phyloP scores from a whole-genome alignment of 2,113 vertebrate genomes.

The Aspiorhynchus laticeps region DNA sequence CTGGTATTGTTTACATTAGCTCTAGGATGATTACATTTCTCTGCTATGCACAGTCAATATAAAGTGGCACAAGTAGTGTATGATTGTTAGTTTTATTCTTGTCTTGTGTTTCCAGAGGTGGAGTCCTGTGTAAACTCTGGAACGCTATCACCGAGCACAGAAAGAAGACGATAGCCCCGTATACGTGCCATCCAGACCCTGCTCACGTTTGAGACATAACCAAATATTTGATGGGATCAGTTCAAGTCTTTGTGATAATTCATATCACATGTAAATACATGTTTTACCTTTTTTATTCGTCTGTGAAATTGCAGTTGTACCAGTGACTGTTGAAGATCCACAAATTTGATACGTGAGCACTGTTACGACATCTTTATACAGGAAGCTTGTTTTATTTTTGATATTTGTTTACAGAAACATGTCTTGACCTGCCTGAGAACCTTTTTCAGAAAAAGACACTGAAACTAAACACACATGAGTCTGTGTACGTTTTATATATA shows the following conservation, averaged over 20 bases:
- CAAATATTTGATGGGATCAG: neutral
- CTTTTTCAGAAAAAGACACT: neutral
- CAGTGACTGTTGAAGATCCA: neutral
- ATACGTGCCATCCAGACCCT: neutral
- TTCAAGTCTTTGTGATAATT: neutral
- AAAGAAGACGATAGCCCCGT: slow-evolving; percentile 65
- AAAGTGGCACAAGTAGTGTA: neutral
- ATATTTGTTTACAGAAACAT: slow-evolving; percentile 25
- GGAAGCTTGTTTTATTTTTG: slow-evolving; percentile 21
- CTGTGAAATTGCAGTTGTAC: neutral
- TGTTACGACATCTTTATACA: neutral
- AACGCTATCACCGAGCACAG: slow-evolving; percentile 90
- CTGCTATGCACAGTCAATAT: neutral
- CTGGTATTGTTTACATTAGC: neutral
- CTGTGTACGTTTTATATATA: slow-evolving; percentile 2
- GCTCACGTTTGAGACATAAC: neutral
- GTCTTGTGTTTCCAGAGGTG: slow-evolving; percentile 79
- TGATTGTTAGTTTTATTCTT: neutral
- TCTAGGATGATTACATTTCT: neutral
- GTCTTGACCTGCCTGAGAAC: slow-evolving; percentile 28
- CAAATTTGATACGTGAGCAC: neutral
- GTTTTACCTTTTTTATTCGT: neutral
- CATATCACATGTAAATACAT: neutral
- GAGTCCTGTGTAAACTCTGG: slow-evolving; percentile 93
- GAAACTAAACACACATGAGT: neutral